Evolutionary conservation across 2,797 vertebrate species (phyloP), one percentile per base, ranked within the genome.

Genomic region (Microchirus variegatus): DNA sequence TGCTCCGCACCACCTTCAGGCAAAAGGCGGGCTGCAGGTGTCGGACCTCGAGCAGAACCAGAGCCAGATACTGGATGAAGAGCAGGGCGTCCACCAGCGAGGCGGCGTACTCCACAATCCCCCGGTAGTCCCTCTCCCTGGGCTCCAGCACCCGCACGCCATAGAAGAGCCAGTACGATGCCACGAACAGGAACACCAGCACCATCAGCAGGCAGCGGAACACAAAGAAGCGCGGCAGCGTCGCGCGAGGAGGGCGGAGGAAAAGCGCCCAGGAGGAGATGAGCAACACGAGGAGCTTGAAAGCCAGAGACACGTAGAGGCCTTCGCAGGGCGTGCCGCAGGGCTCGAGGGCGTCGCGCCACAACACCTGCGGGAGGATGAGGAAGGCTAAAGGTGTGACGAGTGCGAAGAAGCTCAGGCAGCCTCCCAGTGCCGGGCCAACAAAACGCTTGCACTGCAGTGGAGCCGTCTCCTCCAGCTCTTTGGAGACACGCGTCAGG

Each of bases 161-260:
- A 0, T 97, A 98, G 65, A 97, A 97, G 15, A 97, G 89, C 96
- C 96, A 98, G 77, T 97, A 97, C 13, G 96, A 97, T 0, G 94
- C 94, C 1, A 97, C 92, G 0, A 97, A 95, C 55, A 97, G 92
- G 86, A 97, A 95, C 15, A 97, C 93, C 3, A 97, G 90, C 67
- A 95, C 95, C 95, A 96, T 95, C 36, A 97, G 93, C 62, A 97
- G 71, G 0, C 96, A 95, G 0, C 95, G 94, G 81, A 97, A 94
- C 75, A 95, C 93, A 0, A 95, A 96, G 76, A 96, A 90, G 0
- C 96, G 94, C 0, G 96, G 96, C 43, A 97, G 90, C 0, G 94
- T 93, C 76, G 95, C 94, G 9, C 94, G 93, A 9, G 95, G 95
- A 0, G 94, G 94, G 0, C 95, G 94, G 81, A 96, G 94, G 87